Conservation (phyloP, 1,140 invertebrate species). For the Agraylea sexmaculata region DNA sequence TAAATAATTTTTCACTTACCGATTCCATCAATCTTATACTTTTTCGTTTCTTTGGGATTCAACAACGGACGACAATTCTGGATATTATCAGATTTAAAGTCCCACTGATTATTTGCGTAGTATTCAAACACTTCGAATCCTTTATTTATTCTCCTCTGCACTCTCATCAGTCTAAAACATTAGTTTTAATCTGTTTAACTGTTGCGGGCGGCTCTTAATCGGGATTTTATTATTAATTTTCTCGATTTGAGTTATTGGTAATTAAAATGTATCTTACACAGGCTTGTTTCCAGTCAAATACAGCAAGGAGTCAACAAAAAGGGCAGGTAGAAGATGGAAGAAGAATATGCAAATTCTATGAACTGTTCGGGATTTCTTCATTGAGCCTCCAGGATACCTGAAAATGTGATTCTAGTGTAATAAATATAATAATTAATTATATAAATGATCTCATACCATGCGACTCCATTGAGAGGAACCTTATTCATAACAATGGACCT, state of each 20-base stretch:
- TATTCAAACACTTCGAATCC: constrained; percentile 78
- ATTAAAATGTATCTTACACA: constrained; percentile 60
- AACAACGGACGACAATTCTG: constrained; percentile 45
- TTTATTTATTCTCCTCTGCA: constrained; percentile 65
- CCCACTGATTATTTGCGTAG: constrained; percentile 77
- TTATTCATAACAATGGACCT: constrained; percentile 57
- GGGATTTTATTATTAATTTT: no score
- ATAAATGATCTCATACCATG: constrained; percentile 43
- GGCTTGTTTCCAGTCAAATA: constrained; percentile 69
- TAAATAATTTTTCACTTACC: constrained; percentile 26
- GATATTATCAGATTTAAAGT: constrained; percentile 56
- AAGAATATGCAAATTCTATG: constrained; percentile 71
- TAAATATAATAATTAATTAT: constrained; percentile 6
- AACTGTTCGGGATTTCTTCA: constrained; percentile 64
- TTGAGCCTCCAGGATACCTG: constrained; percentile 72
- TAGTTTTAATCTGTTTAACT: no score
- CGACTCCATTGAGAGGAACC: constrained; percentile 64
- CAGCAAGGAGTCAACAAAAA: constrained; percentile 64
- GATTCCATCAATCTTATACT: constrained; percentile 59
- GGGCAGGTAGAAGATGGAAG: constrained; percentile 75
- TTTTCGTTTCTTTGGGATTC: constrained; percentile 49
- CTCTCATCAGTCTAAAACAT: constrained; percentile 50
- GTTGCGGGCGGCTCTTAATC: no score
- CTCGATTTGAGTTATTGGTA: no score
- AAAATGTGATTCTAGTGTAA: constrained; percentile 24